Base-by-base conservation (phyloP, 1,140 invertebrate genomes). In the Patella vulgata region DNA sequence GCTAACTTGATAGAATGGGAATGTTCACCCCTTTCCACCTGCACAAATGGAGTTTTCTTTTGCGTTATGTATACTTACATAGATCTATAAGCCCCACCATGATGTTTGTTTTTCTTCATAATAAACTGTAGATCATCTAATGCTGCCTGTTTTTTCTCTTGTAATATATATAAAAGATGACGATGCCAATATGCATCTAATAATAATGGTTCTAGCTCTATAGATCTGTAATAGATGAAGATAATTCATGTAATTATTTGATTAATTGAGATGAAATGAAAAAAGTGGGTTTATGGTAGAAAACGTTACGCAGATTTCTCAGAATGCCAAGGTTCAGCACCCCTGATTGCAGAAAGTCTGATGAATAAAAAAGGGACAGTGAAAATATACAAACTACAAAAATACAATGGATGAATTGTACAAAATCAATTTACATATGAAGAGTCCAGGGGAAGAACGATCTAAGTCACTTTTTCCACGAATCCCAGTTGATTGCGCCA, bases 171-270 rank as follows among this genome's bases (percentile, higher is more conserved):
- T 44, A 85, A 57, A 11, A 85, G 66, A 65, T 84, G 82, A n/a
- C 83, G 61, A 58, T 85, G 82, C 83, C 83, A 85, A 66, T 84
- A 85, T 0, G 82, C 82, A 63, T 84, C 81, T 36, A 84, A 63
- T 30, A 82, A 63, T 52, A 73, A 46, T 8, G 80, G 78, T 50
- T 85, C 82, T 55, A 79, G 52, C 21, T 74, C 53, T 39, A 84
- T 83, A 19, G 80, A 81, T 61, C 78, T 81, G 72, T 14, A 65
- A 62, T 33, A 57, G 6, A 59, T 44, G n/a, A 6, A 40, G n/a
- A n/a, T n/a, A n/a, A n/a, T n/a, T n/a, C n/a, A n/a, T n/a, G n/a
- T n/a, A n/a, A n/a, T n/a, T n/a, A n/a, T n/a, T n/a, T n/a, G n/a
- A n/a, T n/a, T n/a, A n/a, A n/a, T n/a, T n/a, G n/a, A n/a, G n/a